A percentile compares a stretch with the other conserved stretches of the same genome.
Evolutionary conservation across 2,888 invertebrate species (phyloP).

Genomic region (Caenorhabditis angaria): DNA sequence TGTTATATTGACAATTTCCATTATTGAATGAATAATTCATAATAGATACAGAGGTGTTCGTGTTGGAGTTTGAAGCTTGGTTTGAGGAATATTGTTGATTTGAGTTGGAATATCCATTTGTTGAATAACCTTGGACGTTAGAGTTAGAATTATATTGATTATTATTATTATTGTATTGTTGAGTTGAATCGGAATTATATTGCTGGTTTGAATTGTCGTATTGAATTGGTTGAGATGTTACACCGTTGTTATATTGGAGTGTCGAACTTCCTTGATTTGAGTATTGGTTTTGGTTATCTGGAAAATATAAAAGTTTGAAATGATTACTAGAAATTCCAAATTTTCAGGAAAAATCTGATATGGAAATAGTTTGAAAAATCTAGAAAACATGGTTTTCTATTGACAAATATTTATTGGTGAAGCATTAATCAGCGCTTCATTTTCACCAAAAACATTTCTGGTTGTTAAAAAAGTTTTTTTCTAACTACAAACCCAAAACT

Average conservation of each 20-base stretch:
- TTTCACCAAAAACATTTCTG: too few species aligned
- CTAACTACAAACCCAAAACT: slow-evolving; percentile 11
- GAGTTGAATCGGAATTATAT: slow-evolving; percentile 5
- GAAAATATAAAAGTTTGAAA: too few species aligned
- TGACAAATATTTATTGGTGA: too few species aligned
- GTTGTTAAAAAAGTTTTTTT: slow-evolving; percentile 15
- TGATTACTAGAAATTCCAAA: too few species aligned
- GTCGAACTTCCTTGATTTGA: slow-evolving; percentile 1
- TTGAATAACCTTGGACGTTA: slow-evolving; percentile 36
- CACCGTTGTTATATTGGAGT: slow-evolving; percentile 35
- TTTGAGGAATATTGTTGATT: slow-evolving; percentile 36
- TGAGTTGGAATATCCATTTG: slow-evolving; percentile 23
- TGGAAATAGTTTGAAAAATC: too few species aligned
- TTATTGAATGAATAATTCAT: slow-evolving; percentile 54
- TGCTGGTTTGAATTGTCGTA: slow-evolving; percentile 20
- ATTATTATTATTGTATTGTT: slow-evolving; percentile 25
- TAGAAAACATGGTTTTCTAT: too few species aligned
- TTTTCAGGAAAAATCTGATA: too few species aligned
- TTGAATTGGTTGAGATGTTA: slow-evolving; percentile 30
- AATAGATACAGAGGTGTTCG: slow-evolving; percentile 43
- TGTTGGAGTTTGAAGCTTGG: slow-evolving; percentile 19
- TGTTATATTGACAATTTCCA: slow-evolving; percentile 53
- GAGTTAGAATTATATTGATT: slow-evolving; percentile 16
- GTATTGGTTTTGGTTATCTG: neutral
- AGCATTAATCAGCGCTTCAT: too few species aligned